Conservation (phyloP, 1,140 invertebrate genomes). For the Chlorops oryzae region DNA sequence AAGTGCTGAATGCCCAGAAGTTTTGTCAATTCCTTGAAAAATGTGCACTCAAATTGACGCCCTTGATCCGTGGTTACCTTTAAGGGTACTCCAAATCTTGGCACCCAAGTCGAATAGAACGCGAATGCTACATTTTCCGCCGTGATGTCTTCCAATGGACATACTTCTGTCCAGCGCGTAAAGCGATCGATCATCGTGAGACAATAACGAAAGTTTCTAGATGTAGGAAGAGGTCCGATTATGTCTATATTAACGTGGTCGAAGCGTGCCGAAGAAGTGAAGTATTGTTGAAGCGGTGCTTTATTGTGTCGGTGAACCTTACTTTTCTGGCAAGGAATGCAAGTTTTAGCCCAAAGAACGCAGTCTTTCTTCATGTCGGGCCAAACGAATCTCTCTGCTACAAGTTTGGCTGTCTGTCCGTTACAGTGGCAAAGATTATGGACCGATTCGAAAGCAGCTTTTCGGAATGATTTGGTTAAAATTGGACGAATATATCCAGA, state of each 20-base stretch:
- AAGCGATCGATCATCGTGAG: slow-evolving; percentile 49
- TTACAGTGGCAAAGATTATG: no score
- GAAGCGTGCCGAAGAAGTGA: background rate
- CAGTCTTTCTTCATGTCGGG: no score
- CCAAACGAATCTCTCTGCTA: no score
- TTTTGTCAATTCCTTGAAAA: slow-evolving; percentile 27
- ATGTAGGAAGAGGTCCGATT: slow-evolving; percentile 22
- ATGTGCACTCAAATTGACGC: slow-evolving; percentile 37
- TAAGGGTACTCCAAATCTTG: slow-evolving; percentile 32
- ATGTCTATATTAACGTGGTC: slow-evolving; percentile 5
- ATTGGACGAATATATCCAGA: no score
- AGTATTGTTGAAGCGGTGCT: background rate
- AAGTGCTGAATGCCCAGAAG: slow-evolving; percentile 26
- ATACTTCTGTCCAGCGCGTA: slow-evolving; percentile 49
- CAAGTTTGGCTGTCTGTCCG: no score
- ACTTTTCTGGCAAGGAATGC: background rate
- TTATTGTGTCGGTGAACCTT: background rate
- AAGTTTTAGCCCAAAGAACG: no score
- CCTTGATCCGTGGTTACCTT: slow-evolving; percentile 39
- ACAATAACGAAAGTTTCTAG: slow-evolving; percentile 36
- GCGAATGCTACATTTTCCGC: slow-evolving; percentile 26
- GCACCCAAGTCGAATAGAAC: slow-evolving; percentile 28
- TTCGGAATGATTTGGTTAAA: no score
- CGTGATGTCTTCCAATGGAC: slow-evolving; percentile 45
- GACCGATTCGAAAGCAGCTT: no score